phyloP scores from a whole-genome alignment of 2,113 vertebrate species.

The Solea solea region DNA sequence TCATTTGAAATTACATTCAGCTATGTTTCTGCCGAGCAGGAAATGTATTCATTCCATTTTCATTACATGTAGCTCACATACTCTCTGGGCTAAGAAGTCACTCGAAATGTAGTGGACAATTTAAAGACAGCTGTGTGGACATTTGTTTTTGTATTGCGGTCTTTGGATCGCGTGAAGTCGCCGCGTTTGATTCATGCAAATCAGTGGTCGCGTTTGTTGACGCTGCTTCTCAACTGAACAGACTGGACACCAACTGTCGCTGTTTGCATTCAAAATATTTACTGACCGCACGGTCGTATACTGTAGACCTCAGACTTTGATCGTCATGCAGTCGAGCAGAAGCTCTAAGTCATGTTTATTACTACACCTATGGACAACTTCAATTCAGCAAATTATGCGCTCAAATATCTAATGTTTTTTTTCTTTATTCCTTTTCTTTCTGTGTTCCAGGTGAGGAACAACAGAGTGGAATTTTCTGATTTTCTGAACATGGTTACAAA shows the following conservation, averaged over 20 bases:
- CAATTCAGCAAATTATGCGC: too few species aligned
- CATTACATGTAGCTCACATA: conserved; percentile 6
- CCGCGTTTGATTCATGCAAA: conserved; percentile 32
- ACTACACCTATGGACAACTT: too few species aligned
- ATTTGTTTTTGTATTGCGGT: conserved; percentile 5
- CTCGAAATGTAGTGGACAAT: conserved; percentile 46
- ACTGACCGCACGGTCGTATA: conserved; percentile 37
- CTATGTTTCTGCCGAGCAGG: conserved; percentile 56
- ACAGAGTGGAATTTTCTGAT: not conserved
- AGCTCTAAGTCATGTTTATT: conserved; percentile 7
- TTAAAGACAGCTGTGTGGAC: conserved; percentile 42
- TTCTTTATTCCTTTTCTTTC: not conserved
- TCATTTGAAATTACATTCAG: conserved; percentile 64
- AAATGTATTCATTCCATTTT: conserved; percentile 62
- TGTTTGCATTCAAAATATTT: conserved; percentile 61
- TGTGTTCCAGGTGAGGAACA: not conserved
- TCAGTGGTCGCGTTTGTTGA: conserved; percentile 47
- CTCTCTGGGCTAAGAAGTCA: conserved; percentile 28
- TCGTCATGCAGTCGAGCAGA: conserved; percentile 4
- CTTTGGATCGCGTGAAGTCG: conserved; percentile 25
- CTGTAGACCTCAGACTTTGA: conserved; percentile 32
- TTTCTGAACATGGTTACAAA: not conserved
- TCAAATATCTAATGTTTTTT: too few species aligned
- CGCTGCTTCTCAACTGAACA: conserved; percentile 44
- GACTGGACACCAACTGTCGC: conserved; percentile 59